Base-by-base conservation (phyloP, 2,888 invertebrate species). In the Drosophila nr. fundita region DNA sequence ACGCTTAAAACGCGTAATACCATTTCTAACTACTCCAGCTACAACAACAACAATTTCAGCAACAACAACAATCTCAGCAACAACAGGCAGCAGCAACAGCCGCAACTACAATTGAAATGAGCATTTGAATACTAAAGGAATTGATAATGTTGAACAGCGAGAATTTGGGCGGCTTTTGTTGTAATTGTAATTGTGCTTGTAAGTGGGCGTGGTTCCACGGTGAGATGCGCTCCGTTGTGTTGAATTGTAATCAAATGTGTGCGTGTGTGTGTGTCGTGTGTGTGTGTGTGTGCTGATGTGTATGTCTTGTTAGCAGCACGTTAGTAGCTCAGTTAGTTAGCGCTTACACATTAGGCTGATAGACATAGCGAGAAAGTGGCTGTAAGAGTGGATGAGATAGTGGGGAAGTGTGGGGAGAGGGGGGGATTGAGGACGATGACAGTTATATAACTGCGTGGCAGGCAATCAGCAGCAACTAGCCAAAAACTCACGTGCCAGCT, bases 81-180 rank as follows among this genome's bases (percentile, higher is more conserved):
- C 78, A 73, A 21, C 42, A 42, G 2, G 36, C 57, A 38, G 32
- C 29, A 42, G n/a, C 54, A 42, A 18, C 54, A 30, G 45, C 30
- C 55, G 21, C 57, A 58, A 54, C 75, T 58, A 62, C 57, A 73
- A 69, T 71, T 64, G 55, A 85, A 80, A 86, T 86, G 82, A 76
- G 68, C 82, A 83, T 90, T 83, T 87, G 81, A 77, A 81, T 83
- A 82, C 80, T 81, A 80, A 82, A 80, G 78, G 80, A 85, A 78
- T 87, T 83, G 85, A 83, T 76, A 78, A 81, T 83, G 82, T 68
- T 59, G 76, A 78, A 76, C 71, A 76, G 73, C 42, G 69, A 58
- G 67, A 63, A 66, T 64, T 80, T 60, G 73, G 61, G 62, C 61
- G 68, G 73, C 68, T 76, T 81, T 78, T 76, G 79, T 79, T 84